Percentiles rank a stretch among this genome's conserved stretches.
Conservation (phyloP, 1,140 invertebrate genomes). For the Acromyrmex charruanus region DNA sequence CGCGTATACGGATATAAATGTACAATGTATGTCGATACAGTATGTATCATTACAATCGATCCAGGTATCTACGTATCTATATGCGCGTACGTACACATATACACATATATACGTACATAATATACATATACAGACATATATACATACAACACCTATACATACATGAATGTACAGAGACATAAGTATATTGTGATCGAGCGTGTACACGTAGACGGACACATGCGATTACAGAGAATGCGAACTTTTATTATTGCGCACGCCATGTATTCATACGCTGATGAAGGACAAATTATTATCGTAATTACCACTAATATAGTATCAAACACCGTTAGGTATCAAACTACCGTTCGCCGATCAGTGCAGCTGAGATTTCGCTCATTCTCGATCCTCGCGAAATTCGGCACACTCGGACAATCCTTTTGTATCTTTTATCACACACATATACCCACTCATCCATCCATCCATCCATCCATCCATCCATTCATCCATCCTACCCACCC, state of each 20-base stretch:
- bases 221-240: conserved; percentile 69
- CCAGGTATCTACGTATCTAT: conserved; percentile 62
- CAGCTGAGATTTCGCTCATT: background rate
- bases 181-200: conserved; percentile 73
- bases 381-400: conserved; percentile 15
- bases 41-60: conserved; percentile 38
- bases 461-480: background rate
- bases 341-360: conserved; percentile 16
- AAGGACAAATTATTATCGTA: conserved; percentile 49
- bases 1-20: conserved; percentile 56
- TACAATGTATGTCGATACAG: conserved; percentile 58
- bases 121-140: background rate
- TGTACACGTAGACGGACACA: conserved; percentile 62
- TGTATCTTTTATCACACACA: conserved; percentile 16
- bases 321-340: background rate
- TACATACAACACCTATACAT: conserved; percentile 23
- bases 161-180: conserved; percentile 40
- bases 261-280: conserved; percentile 68
- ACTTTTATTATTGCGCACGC: conserved; percentile 63
- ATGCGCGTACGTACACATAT: conserved; percentile 52
- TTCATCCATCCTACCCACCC: background rate
- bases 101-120: conserved; percentile 24
- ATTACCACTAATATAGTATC: conserved; percentile 36
- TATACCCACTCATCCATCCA: background rate
- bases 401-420: conserved; percentile 15